Base-by-base conservation (phyloP, 2,113 vertebrate species). In the Bubo bubo region DNA sequence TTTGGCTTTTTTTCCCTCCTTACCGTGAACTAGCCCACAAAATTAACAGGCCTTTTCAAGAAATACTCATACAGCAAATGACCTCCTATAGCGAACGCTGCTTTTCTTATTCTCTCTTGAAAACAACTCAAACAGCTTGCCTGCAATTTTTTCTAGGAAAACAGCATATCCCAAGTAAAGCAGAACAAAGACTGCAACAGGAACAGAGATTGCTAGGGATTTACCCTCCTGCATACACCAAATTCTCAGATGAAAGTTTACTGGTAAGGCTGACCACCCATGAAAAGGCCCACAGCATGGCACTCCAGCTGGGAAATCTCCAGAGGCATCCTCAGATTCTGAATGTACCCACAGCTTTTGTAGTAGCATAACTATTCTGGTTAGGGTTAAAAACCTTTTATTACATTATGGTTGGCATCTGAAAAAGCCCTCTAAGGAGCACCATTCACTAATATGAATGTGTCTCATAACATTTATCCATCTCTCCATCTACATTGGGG, bases 41-140 rank as follows among this genome's bases (percentile, higher is more conserved):
- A 96, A 95, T 94, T 85, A 96, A 86, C 66, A 90, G 55, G 58
- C 41, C 6, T 79, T 93, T 88, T 63, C 5, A 94, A 95, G 94
- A 59, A 89, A 89, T 28, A 88, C 10, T 76, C 45, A 32, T 88
- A 87, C 13, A 94, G 32, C 47, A 93, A 95, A 91, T 39, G 58
- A 91, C 47, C 81, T 96, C 81, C 84, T 90, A 73, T 55, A 74
- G 66, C 4, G 71, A 90, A 41, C 8, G 66, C 32, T 8, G 37
- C 72, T 88, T 95, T 88, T 82, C 56, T 85, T 85, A 4, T 76
- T 94, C 50, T 75, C 14, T 58, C 52, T 83, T 73, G 71, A 50
- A 89, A 94, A 73, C 35, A 13, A 91, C 53, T 90, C 28, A 53
- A 74, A 85, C 28, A 9, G 67, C 35, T 85, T 6, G 63, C 41